phyloP scores from a whole-genome alignment of 2,888 invertebrate genomes.

The Hirtodrosophila alboralis region DNA sequence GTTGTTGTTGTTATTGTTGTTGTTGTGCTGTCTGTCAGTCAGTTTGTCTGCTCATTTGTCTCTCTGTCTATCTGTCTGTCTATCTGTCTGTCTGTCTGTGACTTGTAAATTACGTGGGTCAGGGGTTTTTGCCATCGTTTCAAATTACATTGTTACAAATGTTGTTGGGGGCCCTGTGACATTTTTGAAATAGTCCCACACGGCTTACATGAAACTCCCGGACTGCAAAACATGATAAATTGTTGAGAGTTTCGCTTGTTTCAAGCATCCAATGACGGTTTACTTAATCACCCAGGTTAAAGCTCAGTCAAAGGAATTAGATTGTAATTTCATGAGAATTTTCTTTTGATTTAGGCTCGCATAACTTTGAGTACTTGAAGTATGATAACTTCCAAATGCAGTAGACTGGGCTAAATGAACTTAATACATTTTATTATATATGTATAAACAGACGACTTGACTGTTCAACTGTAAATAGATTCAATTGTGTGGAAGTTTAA shows the following conservation, averaged over 20 bases:
- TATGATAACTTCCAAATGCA: background rate
- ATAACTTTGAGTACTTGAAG: constrained; percentile 25
- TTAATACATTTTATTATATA: constrained; percentile 3
- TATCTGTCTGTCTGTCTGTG: constrained; percentile 24
- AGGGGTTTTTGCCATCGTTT: constrained; percentile 32
- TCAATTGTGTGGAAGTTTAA: constrained; percentile 41
- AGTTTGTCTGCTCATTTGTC: too few species aligned
- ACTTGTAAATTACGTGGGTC: constrained; percentile 52
- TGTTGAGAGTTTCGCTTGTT: constrained; percentile 4
- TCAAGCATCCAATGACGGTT: constrained; percentile 31
- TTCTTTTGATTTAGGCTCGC: constrained; percentile 40
- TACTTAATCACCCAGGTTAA: constrained; percentile 15
- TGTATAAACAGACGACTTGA: constrained; percentile 1
- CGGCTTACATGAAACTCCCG: constrained; percentile 23
- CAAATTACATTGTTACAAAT: constrained; percentile 73
- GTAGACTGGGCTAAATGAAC: constrained; percentile 12
- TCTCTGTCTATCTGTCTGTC: constrained; percentile 20
- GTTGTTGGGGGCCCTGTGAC: constrained; percentile 33
- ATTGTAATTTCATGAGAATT: constrained; percentile 1
- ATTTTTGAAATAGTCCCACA: constrained; percentile 40
- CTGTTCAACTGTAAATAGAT: constrained; percentile 6
- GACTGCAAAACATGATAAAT: constrained; percentile 50
- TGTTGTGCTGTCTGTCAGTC: constrained; percentile 24
- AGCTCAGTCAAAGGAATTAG: constrained; percentile 1
- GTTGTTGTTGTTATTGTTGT: too few species aligned